Percentiles rank a stretch among this genome's conserved stretches.
phyloP scores from a whole-genome alignment of 2,888 invertebrate species.

The Limnephilus lunatus region DNA sequence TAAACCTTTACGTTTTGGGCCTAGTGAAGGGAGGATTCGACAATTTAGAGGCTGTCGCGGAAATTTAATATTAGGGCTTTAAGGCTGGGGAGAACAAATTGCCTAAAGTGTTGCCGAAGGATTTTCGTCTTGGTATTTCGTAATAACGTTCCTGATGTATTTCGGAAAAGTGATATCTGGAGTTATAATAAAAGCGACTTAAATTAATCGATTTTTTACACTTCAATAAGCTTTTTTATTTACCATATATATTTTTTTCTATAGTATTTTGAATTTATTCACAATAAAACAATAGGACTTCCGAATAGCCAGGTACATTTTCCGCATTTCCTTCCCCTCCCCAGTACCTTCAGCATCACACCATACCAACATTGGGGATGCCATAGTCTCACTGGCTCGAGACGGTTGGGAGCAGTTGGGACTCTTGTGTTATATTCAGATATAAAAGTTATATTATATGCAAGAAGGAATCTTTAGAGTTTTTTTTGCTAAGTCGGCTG shows the following conservation, averaged over 20 bases:
- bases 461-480: no score
- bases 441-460: no score
- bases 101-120: not conserved
- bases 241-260: not conserved
- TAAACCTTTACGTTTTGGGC: not conserved
- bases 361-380: no score
- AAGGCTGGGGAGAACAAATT: not conserved
- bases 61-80: not conserved
- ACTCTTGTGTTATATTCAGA: no score
- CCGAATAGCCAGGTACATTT: no score
- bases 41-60: not conserved
- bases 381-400: no score
- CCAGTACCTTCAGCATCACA: no score
- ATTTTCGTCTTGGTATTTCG: not conserved
- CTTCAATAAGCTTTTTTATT: not conserved
- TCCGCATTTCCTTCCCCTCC: no score
- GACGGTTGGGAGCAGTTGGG: no score
- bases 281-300: no score
- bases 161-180: not conserved
- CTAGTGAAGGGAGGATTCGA: not conserved
- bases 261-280: no score
- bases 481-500: no score
- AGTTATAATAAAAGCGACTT: not conserved
- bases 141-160: not conserved
- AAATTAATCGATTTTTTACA: not conserved